Evolutionary conservation across 2,113 vertebrate species (phyloP).

Genomic region (Phrynocephalus versicolor): DNA sequence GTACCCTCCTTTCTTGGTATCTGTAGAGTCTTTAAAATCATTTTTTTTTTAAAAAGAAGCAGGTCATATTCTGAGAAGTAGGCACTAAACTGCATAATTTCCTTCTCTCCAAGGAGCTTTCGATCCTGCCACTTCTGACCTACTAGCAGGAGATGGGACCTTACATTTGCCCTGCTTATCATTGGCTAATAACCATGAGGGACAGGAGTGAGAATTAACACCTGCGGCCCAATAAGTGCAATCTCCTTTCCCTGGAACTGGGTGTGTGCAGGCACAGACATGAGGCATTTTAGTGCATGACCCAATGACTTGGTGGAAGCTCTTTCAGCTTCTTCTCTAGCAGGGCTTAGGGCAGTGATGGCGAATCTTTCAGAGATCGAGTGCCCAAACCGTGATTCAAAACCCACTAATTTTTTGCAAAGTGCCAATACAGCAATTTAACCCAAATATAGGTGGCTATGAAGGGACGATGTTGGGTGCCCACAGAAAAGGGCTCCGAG

Average conservation of each 20-base stretch:
- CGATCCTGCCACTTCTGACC: conserved; percentile 83
- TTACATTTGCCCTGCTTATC: conserved; percentile 83
- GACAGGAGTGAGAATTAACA: conserved; percentile 80
- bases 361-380: too few species aligned
- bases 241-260: conserved; percentile 66
- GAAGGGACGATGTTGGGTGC: too few species aligned
- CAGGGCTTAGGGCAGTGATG: too few species aligned
- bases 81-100: conserved; percentile 74
- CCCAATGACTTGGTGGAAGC: neutral
- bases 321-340: neutral
- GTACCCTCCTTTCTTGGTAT: conserved; percentile 47
- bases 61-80: conserved; percentile 63
- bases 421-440: too few species aligned
- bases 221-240: conserved; percentile 85
- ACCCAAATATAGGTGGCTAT: too few species aligned
- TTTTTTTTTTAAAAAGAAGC: conserved; percentile 51
- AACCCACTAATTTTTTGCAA: too few species aligned
- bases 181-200: conserved; percentile 86
- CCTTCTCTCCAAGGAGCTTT: conserved; percentile 78
- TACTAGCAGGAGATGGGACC: conserved; percentile 82
- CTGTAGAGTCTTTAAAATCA: conserved; percentile 56
- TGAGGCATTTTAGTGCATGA: neutral
- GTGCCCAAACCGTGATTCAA: too few species aligned
- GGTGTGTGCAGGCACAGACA: too few species aligned
- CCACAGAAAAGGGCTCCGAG: too few species aligned